Base-by-base conservation (phyloP, 2,113 vertebrate genomes). In the Prunella fulvescens region DNA sequence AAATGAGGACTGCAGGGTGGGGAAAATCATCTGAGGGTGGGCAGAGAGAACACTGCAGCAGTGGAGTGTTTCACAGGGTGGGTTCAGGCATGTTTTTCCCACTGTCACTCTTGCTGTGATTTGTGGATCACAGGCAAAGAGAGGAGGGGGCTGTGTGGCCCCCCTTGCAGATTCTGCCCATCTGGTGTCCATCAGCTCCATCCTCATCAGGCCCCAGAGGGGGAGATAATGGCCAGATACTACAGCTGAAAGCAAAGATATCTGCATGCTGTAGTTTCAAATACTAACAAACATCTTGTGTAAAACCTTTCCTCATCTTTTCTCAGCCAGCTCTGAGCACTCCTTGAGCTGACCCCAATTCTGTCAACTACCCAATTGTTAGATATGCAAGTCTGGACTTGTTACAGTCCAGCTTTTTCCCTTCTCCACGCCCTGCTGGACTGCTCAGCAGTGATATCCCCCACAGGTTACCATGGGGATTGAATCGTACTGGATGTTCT, bases 391-490 rank as follows among this genome's bases (percentile, higher is more conserved):
- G 0, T 17, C 29, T 19, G 62, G 58, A 25, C 66, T 69, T 22
- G 8, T 6, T 53, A 64, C 5, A 50, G 24, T 25, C 42, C 50
- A 24, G 84, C 53, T 47, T 66, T 47, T 72, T 42, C 50, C 47
- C 70, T 90, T 77, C 84, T 86, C 66, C 77, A 31, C 17, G 58
- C 45, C 78, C 87, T 11, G 53, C 35, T 66, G 86, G 69, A 37
- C 54, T 62, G 65, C 54, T 81, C 60, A 84, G 61, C 61, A 64
- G 57, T 4, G 12, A 28, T 72, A 71, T 86, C 86, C 80, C 88
- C 53, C 85, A 33, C 1, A 8, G 82, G 82, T 94, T 86, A 81
- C 93, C 82, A 82, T 83, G 93, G 94, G 95, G 64, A 93, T 67
- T 71, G 70, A 62, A 40, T 56, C 0, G 3, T 48, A 81, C 83